Percentiles rank a stretch among this genome's conserved stretches.
Evolutionary conservation across 2,797 vertebrate species (phyloP).

Genomic region (Todus mexicanus): DNA sequence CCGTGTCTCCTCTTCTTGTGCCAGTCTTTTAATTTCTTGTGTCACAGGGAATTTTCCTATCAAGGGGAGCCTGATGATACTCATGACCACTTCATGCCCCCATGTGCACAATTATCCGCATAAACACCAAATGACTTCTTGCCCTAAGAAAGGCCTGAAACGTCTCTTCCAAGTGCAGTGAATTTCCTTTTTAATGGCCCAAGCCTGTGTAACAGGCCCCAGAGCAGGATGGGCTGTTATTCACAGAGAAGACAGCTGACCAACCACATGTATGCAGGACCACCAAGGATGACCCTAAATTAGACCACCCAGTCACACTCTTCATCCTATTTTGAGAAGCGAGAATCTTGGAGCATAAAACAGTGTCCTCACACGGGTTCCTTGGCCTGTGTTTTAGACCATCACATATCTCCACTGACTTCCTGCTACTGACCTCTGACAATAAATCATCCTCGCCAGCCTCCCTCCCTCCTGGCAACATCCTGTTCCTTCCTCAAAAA

Average conservation of each 20-base stretch:
- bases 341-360: neutral
- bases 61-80: neutral
- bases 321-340: neutral
- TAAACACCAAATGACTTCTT: neutral
- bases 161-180: neutral
- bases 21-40: neutral
- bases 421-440: constrained; percentile 38
- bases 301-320: constrained; percentile 61
- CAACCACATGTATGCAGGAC: constrained; percentile 15
- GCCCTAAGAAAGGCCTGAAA: neutral
- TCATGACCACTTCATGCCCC: neutral
- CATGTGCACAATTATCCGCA: neutral
- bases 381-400: neutral
- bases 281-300: constrained; percentile 53
- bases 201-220: neutral
- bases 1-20: neutral
- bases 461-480: constrained; percentile 64
- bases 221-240: neutral
- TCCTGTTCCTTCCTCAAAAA: constrained; percentile 66
- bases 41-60: neutral
- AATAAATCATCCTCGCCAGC: constrained; percentile 40
- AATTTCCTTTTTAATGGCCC: neutral
- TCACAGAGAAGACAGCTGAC: neutral
- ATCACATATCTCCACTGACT: constrained; percentile 2
- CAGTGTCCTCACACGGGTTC: neutral